Conservation (phyloP, 2,113 vertebrate species). For the Phalacrocorax pelagicus region DNA sequence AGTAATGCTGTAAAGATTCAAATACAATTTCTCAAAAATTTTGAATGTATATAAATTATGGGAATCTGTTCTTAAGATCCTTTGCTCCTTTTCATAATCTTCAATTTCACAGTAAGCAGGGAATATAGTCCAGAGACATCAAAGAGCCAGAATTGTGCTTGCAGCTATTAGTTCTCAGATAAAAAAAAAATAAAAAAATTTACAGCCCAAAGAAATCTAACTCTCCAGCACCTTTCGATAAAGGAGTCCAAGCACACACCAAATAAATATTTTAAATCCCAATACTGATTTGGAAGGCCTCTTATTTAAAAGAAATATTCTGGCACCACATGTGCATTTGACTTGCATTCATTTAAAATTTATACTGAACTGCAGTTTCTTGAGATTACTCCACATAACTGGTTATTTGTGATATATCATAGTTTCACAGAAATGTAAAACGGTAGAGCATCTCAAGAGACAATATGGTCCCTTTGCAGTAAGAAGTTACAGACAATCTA, state of each 20-base stretch:
- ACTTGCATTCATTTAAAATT: background rate
- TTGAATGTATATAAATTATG: background rate
- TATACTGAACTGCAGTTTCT: background rate
- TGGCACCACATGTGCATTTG: background rate
- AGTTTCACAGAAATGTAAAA: background rate
- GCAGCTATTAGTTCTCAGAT: background rate
- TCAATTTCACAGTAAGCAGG: background rate
- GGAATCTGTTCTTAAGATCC: background rate
- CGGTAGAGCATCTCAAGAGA: background rate
- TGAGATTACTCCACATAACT: background rate
- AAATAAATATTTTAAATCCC: constrained; percentile 7
- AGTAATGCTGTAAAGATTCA: background rate
- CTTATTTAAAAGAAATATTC: background rate
- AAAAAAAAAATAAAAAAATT: background rate
- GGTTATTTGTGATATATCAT: background rate
- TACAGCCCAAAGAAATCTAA: background rate
- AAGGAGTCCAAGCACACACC: background rate
- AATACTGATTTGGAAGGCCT: background rate
- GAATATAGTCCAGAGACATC: background rate
- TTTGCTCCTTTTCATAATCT: background rate
- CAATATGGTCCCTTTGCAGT: background rate
- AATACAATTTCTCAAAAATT: background rate
- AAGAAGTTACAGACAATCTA: background rate
- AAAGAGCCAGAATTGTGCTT: background rate
- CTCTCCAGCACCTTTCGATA: background rate